Evolutionary conservation across 2,888 invertebrate species (phyloP).

Genomic region (Drosophila neotestacea): DNA sequence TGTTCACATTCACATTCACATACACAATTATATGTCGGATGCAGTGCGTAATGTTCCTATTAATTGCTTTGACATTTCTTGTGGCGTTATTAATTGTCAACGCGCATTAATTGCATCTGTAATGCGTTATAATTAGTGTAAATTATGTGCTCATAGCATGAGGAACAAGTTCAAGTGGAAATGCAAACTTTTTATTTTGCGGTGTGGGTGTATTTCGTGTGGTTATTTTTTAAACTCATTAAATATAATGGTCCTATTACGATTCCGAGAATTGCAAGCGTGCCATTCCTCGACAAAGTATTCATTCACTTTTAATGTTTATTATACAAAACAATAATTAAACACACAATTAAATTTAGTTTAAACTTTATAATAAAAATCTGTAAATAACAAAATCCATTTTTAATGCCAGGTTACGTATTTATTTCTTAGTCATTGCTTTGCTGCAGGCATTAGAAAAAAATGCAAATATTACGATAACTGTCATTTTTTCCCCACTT

Average conservation of each 20-base stretch:
- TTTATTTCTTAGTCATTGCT: background rate
- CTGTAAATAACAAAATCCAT: too few relatives aligned
- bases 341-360: background rate
- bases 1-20: background rate
- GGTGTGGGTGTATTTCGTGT: background rate
- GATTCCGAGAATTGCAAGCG: background rate
- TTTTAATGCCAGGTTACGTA: background rate
- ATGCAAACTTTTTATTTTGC: conserved; percentile 2
- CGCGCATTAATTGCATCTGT: conserved; percentile 71
- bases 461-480: conserved; percentile 11
- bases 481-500: conserved; percentile 1
- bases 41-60: conserved; percentile 42
- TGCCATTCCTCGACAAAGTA: background rate
- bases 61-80: conserved; percentile 62
- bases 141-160: conserved; percentile 54
- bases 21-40: conserved; percentile 9
- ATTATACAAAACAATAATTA: background rate
- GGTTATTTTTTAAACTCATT: conserved; percentile 24
- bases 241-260: conserved; percentile 8
- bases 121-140: conserved; percentile 75
- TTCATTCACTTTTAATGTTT: background rate
- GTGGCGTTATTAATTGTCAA: conserved; percentile 64
- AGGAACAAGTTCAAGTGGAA: conserved; percentile 26
- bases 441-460: conserved; percentile 1
- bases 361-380: background rate